These are phyloP conservation scores for Euphydryas editha DNA, from an alignment of 2,888 invertebrate genomes.

Conservation along the genomic window DNA sequence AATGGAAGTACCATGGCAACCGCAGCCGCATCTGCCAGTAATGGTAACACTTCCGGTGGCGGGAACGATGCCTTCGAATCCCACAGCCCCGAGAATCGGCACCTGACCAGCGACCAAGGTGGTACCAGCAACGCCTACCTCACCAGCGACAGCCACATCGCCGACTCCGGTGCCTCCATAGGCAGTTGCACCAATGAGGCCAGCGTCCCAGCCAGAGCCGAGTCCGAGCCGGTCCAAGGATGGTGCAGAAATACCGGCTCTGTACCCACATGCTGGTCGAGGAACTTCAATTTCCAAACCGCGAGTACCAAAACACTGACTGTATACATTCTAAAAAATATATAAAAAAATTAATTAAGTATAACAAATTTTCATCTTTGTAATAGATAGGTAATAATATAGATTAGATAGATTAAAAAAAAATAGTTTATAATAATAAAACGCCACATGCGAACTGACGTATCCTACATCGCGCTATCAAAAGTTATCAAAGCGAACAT, in stretches of 20 bases:
- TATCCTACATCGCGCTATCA: no score
- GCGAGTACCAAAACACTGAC: background rate
- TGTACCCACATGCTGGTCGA: background rate
- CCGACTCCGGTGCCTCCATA: constrained; percentile 47
- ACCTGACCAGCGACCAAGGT: background rate
- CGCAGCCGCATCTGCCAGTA: no score
- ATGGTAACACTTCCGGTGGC: no score
- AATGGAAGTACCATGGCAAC: no score
- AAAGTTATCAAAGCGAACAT: no score
- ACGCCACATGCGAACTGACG: no score
- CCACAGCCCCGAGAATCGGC: background rate
- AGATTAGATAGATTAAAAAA: no score
- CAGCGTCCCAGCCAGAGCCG: background rate
- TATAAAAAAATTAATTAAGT: no score
- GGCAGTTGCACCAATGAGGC: constrained; percentile 36
- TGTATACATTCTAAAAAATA: constrained; percentile 37
- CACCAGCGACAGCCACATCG: constrained; percentile 47
- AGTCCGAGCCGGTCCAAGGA: background rate
- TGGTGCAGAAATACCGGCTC: background rate
- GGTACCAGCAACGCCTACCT: constrained; percentile 38
- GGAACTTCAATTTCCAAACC: background rate
- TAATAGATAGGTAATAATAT: no score
- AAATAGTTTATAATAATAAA: no score
- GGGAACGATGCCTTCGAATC: no score
- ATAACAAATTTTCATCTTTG: no score